Evolutionary conservation across 2,888 invertebrate genomes (phyloP).

Genomic region (Limnephilus auricula): DNA sequence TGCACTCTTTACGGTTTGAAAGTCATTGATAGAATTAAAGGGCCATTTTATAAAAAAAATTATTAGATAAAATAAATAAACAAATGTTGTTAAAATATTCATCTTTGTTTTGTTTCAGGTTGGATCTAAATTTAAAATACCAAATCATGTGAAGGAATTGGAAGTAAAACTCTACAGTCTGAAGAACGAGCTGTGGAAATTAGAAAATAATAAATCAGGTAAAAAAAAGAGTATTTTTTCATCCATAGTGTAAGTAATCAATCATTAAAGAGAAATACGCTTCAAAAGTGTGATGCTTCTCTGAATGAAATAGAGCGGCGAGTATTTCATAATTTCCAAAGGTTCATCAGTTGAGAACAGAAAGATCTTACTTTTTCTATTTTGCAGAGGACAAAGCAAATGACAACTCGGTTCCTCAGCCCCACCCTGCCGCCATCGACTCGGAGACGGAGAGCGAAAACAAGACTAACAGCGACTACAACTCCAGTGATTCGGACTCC

Average conservation of each 20-base stretch:
- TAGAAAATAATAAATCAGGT: conserved; percentile 58
- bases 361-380: neutral
- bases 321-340: neutral
- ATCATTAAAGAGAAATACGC: neutral
- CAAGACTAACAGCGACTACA: conserved; percentile 55
- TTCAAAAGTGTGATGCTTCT: neutral
- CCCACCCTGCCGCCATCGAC: conserved; percentile 25
- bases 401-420: conserved; percentile 50
- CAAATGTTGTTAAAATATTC: no score
- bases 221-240: neutral
- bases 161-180: conserved; percentile 56
- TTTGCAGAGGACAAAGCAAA: conserved; percentile 58
- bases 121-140: conserved; percentile 34
- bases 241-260: no score
- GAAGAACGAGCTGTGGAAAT: conserved; percentile 60
- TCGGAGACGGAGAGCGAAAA: conserved; percentile 38
- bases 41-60: no score
- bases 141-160: conserved; percentile 43
- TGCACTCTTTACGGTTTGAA: no score
- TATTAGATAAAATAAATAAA: no score
- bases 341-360: neutral
- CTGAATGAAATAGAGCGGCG: neutral
- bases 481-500: conserved; percentile 47
- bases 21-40: no score
- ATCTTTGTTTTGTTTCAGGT: conserved; percentile 18